Conservation (phyloP, 1,140 invertebrate genomes). For the Gerris buenoi region DNA sequence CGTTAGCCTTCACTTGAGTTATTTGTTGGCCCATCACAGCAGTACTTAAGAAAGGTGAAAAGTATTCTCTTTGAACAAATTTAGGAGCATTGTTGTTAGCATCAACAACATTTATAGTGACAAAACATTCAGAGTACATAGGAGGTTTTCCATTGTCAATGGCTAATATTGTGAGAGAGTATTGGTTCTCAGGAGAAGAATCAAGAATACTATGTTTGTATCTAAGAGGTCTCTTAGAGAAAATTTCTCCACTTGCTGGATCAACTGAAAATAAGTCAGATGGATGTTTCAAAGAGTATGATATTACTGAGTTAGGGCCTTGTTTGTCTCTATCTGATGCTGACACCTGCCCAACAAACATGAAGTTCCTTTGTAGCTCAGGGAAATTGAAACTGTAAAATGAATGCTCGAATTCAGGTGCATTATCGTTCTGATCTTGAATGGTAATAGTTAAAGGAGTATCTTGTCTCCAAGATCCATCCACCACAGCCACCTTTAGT, state of each 20-base stretch:
- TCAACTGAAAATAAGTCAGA: slow-evolving; percentile 83
- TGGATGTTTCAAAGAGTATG: slow-evolving; percentile 76
- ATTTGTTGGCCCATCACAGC: slow-evolving; percentile 51
- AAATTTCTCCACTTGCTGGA: slow-evolving; percentile 74
- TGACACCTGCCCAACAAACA: slow-evolving; percentile 73
- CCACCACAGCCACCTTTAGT: slow-evolving; percentile 68
- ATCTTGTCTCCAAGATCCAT: slow-evolving; percentile 76
- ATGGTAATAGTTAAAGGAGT: slow-evolving; percentile 82
- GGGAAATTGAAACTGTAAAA: slow-evolving; percentile 82
- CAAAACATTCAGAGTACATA: slow-evolving; percentile 64
- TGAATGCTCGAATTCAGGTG: slow-evolving; percentile 75
- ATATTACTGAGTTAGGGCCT: slow-evolving; percentile 84
- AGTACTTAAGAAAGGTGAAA: slow-evolving; percentile 68
- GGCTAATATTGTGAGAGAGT: slow-evolving; percentile 67
- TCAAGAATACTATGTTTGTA: slow-evolving; percentile 65
- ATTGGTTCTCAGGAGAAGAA: slow-evolving; percentile 72
- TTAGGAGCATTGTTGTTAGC: slow-evolving; percentile 76
- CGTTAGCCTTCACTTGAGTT: slow-evolving; percentile 54
- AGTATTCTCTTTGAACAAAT: slow-evolving; percentile 55
- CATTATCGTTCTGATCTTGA: slow-evolving; percentile 88
- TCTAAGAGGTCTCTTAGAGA: slow-evolving; percentile 62
- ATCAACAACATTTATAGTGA: slow-evolving; percentile 77
- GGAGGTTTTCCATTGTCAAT: slow-evolving; percentile 87
- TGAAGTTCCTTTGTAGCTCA: slow-evolving; percentile 58
- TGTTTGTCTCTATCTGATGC: slow-evolving; percentile 81